Percentiles rank a stretch among this genome's conserved stretches.
phyloP scores from a whole-genome alignment of 2,888 invertebrate genomes.

The Nesidiocoris tenuis region DNA sequence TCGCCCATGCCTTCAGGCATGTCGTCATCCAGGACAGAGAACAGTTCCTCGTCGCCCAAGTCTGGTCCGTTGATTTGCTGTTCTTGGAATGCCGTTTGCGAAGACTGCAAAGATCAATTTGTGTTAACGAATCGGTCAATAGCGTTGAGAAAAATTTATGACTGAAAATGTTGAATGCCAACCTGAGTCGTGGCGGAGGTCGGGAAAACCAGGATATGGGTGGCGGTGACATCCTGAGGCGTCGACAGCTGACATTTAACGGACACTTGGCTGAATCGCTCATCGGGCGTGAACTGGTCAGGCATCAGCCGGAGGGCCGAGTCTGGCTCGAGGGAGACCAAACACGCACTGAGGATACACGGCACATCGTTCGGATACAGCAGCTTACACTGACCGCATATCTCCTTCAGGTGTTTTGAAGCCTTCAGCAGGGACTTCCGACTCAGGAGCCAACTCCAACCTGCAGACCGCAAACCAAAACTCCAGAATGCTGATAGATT shows the following conservation, averaged over 20 bases:
- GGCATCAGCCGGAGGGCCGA: constrained; percentile 84
- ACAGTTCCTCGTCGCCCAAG: constrained; percentile 66
- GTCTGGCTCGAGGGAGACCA: constrained; percentile 93
- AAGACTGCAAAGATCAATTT: constrained; percentile 58
- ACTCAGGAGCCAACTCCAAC: constrained; percentile 92
- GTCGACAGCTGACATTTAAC: constrained; percentile 90
- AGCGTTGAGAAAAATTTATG: background rate
- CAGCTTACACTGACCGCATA: constrained; percentile 84
- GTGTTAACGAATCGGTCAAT: background rate
- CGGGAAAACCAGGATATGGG: constrained; percentile 97
- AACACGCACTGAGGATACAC: constrained; percentile 94
- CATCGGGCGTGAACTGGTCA: constrained; percentile 94
- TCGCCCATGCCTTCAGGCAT: constrained; percentile 70
- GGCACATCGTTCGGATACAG: constrained; percentile 81
- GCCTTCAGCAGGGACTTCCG: constrained; percentile 85
- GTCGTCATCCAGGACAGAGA: constrained; percentile 63
- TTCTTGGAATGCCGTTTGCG: constrained; percentile 70
- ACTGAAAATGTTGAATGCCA: constrained; percentile 39
- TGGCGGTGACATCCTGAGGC: constrained; percentile 93
- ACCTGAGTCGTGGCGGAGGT: constrained; percentile 93
- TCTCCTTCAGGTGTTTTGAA: constrained; percentile 83
- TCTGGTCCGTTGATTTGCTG: constrained; percentile 67
- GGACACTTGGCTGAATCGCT: constrained; percentile 81
- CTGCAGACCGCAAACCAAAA: constrained; percentile 53
- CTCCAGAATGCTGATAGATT: too few species aligned